Base-by-base conservation (phyloP, 2,797 vertebrate species). In the Alosa sapidissima region DNA sequence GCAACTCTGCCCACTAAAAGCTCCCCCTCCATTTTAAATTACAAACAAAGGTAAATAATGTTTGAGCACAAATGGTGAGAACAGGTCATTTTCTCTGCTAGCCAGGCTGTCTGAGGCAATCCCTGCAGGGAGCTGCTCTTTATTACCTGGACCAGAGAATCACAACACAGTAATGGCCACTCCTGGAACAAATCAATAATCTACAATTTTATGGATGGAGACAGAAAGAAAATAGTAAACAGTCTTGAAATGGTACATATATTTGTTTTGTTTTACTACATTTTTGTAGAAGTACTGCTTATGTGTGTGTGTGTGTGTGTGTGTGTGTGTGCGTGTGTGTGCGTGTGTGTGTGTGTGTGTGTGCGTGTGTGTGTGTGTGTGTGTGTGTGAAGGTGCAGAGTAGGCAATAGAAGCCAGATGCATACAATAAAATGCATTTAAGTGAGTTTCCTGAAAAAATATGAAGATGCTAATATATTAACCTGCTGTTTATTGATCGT, bases 1-100 rank as follows among this genome's bases (percentile, higher is more conserved):
- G 51, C 84, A 81, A 81, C 88, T 87, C 91, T 89, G 89, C 87
- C 55, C 85, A 89, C 90, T 91, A 91, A 93, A 91, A 91, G 88
- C 89, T 86, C 87, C 75, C 88, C n/a, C 68, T 75, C 47, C 52
- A 83, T 85, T 83, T 85, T 87, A 90, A 91, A 91, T 87, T 83
- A 88, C 92, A 92, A 92, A 94, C 90, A 93, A 92, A 93, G 87
- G 92, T 92, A 94, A 93, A 90, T 91, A 94, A 92, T 88, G 91
- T 88, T 89, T 83, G 89, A 88, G 87, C 92, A 92, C 89, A 88
- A 94, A 92, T 92, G 90, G 89, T 55, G 88, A 82, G 16, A 62
- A 45, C 72, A 78, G 81, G 86, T 89, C 84, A 85, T 86, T 92
- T 87, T 82, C 86, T 81, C 81, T 81, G 81, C n/a, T 87, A 81